These are phyloP conservation scores for Reticulitermes lucifugus DNA, from an alignment of 2,888 invertebrate genomes.

Conservation along the genomic window DNA sequence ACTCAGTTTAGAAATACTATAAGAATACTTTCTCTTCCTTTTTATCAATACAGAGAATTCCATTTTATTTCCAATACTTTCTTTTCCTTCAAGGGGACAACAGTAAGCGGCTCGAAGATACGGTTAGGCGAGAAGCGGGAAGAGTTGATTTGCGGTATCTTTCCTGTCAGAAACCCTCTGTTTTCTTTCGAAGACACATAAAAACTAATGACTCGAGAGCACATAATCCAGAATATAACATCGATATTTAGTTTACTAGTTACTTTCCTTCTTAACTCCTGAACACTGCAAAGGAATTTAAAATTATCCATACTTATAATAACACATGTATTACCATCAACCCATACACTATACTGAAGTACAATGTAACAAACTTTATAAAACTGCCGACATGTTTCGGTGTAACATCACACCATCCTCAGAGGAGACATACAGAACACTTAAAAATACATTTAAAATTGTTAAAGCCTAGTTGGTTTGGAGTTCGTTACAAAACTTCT, in stretches of 20 bases:
- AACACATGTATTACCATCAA: too few species aligned
- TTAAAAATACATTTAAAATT: too few species aligned
- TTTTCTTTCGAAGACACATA: constrained; percentile 38
- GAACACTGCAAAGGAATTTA: too few species aligned
- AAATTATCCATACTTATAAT: too few species aligned
- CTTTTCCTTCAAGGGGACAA: not conserved
- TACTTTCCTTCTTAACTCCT: not conserved
- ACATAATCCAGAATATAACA: constrained; percentile 19
- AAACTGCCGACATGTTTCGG: too few species aligned
- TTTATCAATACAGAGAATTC: constrained; percentile 22
- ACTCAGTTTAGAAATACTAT: constrained; percentile 1
- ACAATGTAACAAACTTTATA: too few species aligned
- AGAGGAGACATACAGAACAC: too few species aligned
- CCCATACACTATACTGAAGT: too few species aligned
- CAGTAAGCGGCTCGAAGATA: not conserved
- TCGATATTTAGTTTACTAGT: constrained; percentile 32
- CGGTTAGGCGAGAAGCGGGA: not conserved
- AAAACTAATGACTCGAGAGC: constrained; percentile 36
- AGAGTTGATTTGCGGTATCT: constrained; percentile 34
- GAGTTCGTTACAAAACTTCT: too few species aligned
- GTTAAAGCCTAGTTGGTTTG: too few species aligned
- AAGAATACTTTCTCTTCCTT: not conserved
- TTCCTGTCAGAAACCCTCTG: constrained; percentile 33
- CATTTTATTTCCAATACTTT: constrained; percentile 21
- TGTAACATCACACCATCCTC: too few species aligned